A percentile compares a stretch with the other conserved stretches of the same genome.
These are phyloP conservation scores for Lottia scabra DNA, from an alignment of 2,888 invertebrate genomes.

Conservation along the genomic window DNA sequence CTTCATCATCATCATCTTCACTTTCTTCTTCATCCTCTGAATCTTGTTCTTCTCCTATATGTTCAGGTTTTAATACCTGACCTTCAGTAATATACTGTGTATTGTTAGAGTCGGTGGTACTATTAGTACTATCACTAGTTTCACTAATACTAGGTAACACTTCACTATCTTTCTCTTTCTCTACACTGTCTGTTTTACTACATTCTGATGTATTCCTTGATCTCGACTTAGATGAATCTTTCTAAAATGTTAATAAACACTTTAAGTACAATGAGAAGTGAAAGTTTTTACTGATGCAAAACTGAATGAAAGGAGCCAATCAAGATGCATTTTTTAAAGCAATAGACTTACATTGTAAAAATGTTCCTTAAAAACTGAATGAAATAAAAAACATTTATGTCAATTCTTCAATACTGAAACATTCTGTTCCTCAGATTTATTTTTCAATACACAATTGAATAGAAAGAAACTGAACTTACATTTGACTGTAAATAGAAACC, in stretches of 20 bases:
- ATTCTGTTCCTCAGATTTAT: too few species aligned
- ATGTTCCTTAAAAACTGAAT: too few species aligned
- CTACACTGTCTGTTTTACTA: slow-evolving; percentile 19
- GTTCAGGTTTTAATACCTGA: slow-evolving; percentile 29
- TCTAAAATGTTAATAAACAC: slow-evolving; percentile 11
- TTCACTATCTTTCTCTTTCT: slow-evolving; percentile 27
- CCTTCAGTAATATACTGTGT: slow-evolving; percentile 47
- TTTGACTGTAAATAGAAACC: slow-evolving; percentile 58
- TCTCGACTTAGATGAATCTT: background rate
- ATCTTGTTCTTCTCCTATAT: slow-evolving; percentile 30
- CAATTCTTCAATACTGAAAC: too few species aligned
- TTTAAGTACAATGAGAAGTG: too few species aligned
- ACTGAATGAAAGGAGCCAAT: background rate
- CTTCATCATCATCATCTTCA: slow-evolving; percentile 73
- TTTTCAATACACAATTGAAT: too few species aligned
- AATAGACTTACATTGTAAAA: too few species aligned
- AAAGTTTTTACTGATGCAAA: too few species aligned
- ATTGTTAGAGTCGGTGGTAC: background rate
- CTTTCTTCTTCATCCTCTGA: slow-evolving; percentile 68
- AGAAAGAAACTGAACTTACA: slow-evolving; percentile 13
- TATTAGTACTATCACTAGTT: background rate
- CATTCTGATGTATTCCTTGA: slow-evolving; percentile 40
- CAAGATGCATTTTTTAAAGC: too few species aligned
- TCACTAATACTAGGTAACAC: slow-evolving; percentile 5
- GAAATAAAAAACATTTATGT: too few species aligned